phyloP scores from a whole-genome alignment of 2,888 invertebrate species.

The Gastracanthus pulcherrimus region DNA sequence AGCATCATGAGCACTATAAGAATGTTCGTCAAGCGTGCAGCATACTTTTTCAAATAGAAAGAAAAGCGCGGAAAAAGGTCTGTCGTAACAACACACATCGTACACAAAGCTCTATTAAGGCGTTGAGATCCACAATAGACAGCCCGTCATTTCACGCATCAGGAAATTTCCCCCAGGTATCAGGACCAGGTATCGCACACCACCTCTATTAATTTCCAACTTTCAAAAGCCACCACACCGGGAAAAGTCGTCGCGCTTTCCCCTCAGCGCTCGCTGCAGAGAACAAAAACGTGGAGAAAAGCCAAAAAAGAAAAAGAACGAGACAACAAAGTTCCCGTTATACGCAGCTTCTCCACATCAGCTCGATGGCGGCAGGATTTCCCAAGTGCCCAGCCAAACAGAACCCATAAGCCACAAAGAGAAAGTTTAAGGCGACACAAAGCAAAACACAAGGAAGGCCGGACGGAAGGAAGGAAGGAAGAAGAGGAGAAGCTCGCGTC shows the following conservation, averaged over 20 bases:
- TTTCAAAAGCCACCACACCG: constrained; percentile 17
- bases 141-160: constrained; percentile 34
- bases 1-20: too few relatives aligned
- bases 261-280: too few relatives aligned
- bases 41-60: too few relatives aligned
- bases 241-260: neutral
- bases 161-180: constrained; percentile 3
- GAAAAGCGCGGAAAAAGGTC: neutral
- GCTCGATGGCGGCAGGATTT: neutral
- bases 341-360: too few relatives aligned
- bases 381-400: neutral
- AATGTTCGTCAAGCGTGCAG: neutral
- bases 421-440: constrained; percentile 22
- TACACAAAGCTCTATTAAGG: constrained; percentile 35
- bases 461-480: neutral
- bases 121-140: constrained; percentile 23
- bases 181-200: neutral
- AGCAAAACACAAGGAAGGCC: neutral
- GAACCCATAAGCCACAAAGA: constrained; percentile 16
- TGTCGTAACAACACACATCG: neutral
- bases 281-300: neutral
- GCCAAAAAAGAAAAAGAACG: too few relatives aligned
- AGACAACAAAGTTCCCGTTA: neutral
- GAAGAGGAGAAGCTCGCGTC: neutral
- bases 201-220: constrained; percentile 4